A percentile compares a stretch with the other conserved stretches of the same genome.
Evolutionary conservation across 2,113 vertebrate genomes (phyloP).

Genomic region (Heptranchias perlo): DNA sequence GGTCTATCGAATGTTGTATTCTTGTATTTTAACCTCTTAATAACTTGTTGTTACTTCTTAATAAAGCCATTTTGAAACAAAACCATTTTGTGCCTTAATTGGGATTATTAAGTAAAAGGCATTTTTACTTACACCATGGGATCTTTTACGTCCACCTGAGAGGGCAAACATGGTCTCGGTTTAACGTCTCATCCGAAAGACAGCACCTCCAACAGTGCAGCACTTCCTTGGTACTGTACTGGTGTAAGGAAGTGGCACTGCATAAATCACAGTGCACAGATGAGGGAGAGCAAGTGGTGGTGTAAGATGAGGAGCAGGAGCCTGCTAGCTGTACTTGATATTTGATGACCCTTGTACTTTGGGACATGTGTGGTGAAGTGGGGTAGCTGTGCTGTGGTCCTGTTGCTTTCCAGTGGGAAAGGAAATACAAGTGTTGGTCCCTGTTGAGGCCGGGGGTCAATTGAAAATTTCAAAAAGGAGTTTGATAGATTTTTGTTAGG

Average conservation of each 20-base stretch:
- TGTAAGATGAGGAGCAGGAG: not conserved
- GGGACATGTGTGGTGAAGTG: not conserved
- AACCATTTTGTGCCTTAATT: too few relatives aligned
- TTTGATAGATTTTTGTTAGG: not conserved
- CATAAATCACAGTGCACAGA: not conserved
- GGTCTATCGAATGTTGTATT: too few relatives aligned
- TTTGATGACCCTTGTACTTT: not conserved
- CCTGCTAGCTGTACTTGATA: not conserved
- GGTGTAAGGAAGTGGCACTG: not conserved
- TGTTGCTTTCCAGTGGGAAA: not conserved
- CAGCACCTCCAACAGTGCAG: not conserved
- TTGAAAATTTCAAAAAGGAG: too few relatives aligned
- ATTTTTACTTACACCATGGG: too few relatives aligned
- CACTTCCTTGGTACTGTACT: not conserved
- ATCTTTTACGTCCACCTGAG: not conserved
- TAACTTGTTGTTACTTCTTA: too few relatives aligned
- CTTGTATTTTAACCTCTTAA: too few relatives aligned
- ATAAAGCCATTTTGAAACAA: too few relatives aligned
- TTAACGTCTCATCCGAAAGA: not conserved
- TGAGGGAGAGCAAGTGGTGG: not conserved
- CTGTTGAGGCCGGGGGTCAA: too few relatives aligned
- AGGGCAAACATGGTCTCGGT: not conserved
- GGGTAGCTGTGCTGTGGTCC: not conserved
- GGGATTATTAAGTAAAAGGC: too few relatives aligned
- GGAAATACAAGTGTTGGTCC: not conserved